A percentile compares a stretch with the other conserved stretches of the same genome.
These are phyloP conservation scores for Pithys albifrons DNA, from an alignment of 2,113 vertebrate genomes.

Conservation along the genomic window DNA sequence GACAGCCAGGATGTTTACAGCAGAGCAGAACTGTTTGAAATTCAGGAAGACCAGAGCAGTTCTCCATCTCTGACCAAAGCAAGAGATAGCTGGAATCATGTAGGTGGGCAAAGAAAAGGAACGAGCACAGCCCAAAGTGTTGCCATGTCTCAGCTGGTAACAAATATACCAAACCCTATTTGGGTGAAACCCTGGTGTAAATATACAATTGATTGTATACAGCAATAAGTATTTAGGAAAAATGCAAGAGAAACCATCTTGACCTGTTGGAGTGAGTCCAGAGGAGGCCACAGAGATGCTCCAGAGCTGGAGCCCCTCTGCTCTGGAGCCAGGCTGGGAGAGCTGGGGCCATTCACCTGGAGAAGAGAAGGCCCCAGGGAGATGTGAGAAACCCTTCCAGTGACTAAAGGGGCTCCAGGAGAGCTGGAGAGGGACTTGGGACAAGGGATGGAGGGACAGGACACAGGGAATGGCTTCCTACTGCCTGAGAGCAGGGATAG, in stretches of 20 bases:
- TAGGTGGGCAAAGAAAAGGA: background rate
- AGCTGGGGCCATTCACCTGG: background rate
- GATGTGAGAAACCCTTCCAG: too few relatives aligned
- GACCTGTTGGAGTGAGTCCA: background rate
- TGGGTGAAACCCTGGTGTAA: background rate
- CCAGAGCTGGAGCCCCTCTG: accelerated
- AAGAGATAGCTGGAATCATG: background rate
- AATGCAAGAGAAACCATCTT: background rate
- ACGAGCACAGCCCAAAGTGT: background rate
- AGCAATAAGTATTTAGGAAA: background rate
- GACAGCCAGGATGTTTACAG: background rate
- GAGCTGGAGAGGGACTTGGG: too few relatives aligned
- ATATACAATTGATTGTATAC: background rate
- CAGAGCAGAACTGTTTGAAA: background rate
- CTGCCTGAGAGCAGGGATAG: background rate
- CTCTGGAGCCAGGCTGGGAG: background rate
- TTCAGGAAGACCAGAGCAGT: background rate
- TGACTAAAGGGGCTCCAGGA: too few relatives aligned
- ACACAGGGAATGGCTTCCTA: background rate
- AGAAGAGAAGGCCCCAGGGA: too few relatives aligned
- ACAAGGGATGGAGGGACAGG: too few relatives aligned
- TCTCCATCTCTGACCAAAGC: background rate
- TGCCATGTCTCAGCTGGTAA: background rate
- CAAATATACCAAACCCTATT: background rate
- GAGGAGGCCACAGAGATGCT: accelerated